Conservation (phyloP, 2,888 invertebrate genomes). For the Rugalucina vietnamica region DNA sequence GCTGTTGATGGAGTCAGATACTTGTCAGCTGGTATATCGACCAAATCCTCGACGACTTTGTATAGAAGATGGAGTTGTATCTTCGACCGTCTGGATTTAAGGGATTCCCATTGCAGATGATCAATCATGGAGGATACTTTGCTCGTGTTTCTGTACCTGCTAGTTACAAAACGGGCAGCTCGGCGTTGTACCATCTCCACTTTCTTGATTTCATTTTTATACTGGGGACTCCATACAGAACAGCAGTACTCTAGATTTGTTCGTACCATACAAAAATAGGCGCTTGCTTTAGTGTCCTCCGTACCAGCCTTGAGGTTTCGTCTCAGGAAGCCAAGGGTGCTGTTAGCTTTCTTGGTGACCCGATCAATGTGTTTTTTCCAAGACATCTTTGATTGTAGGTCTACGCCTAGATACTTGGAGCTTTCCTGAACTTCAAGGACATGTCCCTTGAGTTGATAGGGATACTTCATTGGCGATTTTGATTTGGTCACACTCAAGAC, state of each 20-base stretch:
- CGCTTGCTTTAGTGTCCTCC: not conserved
- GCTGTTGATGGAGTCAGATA: too few relatives aligned
- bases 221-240: not conserved
- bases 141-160: slow-evolving; percentile 24
- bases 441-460: not conserved
- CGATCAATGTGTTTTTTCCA: not conserved
- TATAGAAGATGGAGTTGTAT: not conserved
- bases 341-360: not conserved
- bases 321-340: not conserved
- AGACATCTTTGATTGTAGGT: not conserved
- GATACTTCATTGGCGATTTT: not conserved
- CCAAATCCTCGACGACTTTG: too few relatives aligned
- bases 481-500: not conserved
- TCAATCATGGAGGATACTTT: slow-evolving; percentile 22
- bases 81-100: not conserved
- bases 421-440: not conserved
- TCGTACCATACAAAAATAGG: not conserved
- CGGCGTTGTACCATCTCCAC: not conserved
- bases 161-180: not conserved
- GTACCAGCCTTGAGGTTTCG: not conserved
- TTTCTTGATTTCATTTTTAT: not conserved
- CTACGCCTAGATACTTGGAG: not conserved
- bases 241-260: not conserved
- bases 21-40: too few relatives aligned
- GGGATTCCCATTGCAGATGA: not conserved